Evolutionary conservation across 35 echinoderm and acorn worm species (phyloP).

Genomic region (Ophioderma brevispina): DNA sequence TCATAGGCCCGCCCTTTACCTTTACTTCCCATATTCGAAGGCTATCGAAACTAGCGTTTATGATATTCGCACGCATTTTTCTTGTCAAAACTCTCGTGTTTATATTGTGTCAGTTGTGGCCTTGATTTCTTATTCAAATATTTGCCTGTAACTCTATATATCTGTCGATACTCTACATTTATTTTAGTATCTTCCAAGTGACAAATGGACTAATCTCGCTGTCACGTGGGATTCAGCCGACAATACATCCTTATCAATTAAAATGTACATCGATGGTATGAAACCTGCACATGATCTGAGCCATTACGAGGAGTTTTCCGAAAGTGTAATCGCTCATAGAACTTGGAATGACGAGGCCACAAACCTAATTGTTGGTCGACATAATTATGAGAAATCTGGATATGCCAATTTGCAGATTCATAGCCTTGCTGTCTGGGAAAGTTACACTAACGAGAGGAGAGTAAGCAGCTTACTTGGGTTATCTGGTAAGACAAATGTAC

Average conservation of each 20-base stretch:
- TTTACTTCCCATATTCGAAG: too few relatives aligned
- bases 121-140: too few relatives aligned
- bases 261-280: background rate
- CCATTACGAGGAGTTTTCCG: background rate
- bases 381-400: background rate
- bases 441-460: background rate
- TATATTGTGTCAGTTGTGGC: too few relatives aligned
- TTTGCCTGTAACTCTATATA: too few relatives aligned
- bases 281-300: background rate
- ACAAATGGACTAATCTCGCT: constrained; percentile 58
- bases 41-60: too few relatives aligned
- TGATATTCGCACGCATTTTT: too few relatives aligned
- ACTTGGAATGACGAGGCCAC: background rate
- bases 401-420: constrained; percentile 26
- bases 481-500: constrained; percentile 62
- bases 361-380: background rate
- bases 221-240: constrained; percentile 48
- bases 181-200: background rate
- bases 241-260: background rate
- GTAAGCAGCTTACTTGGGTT: constrained; percentile 36
- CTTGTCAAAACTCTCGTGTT: too few relatives aligned
- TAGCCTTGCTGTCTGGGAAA: constrained; percentile 45
- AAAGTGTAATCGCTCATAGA: too few relatives aligned
- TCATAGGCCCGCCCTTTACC: too few relatives aligned
- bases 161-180: background rate